These are phyloP conservation scores for Camponotus vicinus DNA, from an alignment of 1,140 invertebrate genomes.

Conservation along the genomic window DNA sequence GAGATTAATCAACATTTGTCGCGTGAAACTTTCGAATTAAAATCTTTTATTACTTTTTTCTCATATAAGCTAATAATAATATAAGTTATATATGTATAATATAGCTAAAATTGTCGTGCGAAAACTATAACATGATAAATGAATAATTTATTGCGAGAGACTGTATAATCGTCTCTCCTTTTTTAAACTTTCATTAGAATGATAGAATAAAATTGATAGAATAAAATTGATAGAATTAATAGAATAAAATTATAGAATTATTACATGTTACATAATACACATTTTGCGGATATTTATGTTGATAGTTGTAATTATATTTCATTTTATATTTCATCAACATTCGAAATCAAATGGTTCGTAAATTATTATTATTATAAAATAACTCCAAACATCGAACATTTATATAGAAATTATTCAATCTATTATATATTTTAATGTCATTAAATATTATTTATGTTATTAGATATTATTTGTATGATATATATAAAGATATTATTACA, in stretches of 20 bases:
- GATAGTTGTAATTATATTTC: neutral
- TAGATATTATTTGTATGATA: neutral
- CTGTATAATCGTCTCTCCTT: neutral
- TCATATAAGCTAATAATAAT: neutral
- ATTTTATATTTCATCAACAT: neutral
- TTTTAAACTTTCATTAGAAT: neutral
- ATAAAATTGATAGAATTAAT: neutral
- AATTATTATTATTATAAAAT: slow-evolving; percentile 12
- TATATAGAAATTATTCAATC: neutral
- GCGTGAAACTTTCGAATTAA: neutral
- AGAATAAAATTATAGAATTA: neutral
- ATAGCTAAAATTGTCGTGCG: neutral
- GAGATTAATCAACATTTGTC: slow-evolving; percentile 12
- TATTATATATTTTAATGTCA: neutral
- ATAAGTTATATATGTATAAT: neutral
- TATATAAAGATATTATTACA: neutral
- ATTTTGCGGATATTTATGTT: neutral
- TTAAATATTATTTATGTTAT: neutral
- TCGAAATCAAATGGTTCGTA: neutral
- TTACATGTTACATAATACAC: neutral
- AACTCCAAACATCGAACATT: neutral
- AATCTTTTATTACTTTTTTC: neutral
- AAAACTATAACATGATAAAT: neutral
- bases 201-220: neutral
- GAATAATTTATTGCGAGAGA: neutral